Evolutionary conservation across 2,888 invertebrate species (phyloP).

Genomic region (Tipula helvola): DNA sequence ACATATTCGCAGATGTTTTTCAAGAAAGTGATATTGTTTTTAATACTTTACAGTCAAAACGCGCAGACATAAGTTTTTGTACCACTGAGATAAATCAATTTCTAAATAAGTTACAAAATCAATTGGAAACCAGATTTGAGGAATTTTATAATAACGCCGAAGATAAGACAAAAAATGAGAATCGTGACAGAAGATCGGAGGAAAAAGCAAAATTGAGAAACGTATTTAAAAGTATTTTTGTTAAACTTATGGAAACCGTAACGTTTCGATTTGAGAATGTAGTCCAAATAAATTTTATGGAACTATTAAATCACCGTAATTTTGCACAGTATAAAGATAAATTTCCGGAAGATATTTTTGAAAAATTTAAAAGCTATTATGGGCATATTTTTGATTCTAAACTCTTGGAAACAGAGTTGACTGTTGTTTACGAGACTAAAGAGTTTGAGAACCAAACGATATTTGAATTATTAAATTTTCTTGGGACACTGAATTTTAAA

Average conservation of each 20-base stretch:
- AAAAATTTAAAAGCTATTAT: background rate
- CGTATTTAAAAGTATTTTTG: background rate
- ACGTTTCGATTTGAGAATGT: background rate
- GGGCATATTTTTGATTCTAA: background rate
- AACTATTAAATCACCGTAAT: background rate
- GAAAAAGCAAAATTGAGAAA: background rate
- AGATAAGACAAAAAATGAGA: background rate
- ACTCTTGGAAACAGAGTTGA: background rate
- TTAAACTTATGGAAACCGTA: background rate
- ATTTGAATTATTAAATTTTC: no score
- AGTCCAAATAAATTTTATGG: background rate
- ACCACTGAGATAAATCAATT: background rate
- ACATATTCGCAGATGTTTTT: background rate
- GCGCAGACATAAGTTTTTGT: background rate
- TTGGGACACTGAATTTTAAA: no score
- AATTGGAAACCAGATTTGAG: background rate
- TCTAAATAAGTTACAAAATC: background rate
- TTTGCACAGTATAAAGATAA: background rate
- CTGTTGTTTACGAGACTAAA: no score
- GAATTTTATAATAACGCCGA: background rate
- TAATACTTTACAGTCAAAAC: background rate
- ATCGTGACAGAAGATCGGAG: background rate
- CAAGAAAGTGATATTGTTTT: background rate
- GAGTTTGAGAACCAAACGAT: no score
- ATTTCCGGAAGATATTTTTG: background rate